Evolutionary conservation across 2,797 vertebrate species (phyloP), one percentile per base, ranked within the genome.

Genomic region (Macrochelys suwanniensis): DNA sequence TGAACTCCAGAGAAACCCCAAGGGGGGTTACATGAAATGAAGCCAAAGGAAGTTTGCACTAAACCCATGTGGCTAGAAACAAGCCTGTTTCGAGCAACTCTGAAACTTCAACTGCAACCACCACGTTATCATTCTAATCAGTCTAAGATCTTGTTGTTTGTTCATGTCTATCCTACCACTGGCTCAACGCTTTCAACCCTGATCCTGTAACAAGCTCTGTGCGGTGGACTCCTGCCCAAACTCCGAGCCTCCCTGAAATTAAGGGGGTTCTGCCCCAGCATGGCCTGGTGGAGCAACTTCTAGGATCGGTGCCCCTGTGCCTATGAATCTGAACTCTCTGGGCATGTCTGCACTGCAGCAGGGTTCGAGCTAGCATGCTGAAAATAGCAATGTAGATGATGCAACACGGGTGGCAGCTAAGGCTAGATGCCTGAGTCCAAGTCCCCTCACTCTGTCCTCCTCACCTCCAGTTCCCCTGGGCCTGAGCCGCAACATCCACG

Each of bases 261-360:
- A 4, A 11, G 37, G 28, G 11, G 53, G 26, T 17, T 54, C 76
- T 51, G 0, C n/a, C 47, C 21, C 11, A 71, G 28, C 77, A 54
- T 79, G 45, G 89, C 10, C 37, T 45, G 42, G 37, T 6, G 23
- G 5, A 45, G 71, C 71, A 45, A 11, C 71, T 45, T 45, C 11
- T 42, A 42, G 71, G 71, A 74, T 9, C 15, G 4, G 45, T 47
- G 26, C 71, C 42, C 47, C 42, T 76, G 8, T 47, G 11, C 13
- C 25, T 49, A 28, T 77, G 74, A 28, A 77, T 77, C 45, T 76
- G 25, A 76, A 76, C 42, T 76, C 26, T 28, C 25, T 28, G 16
- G 16, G 9, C 10, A 68, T 10, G n/a, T 68, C 61, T 21, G 61
- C 31, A 15, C 31, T 33, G 28, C 59, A 61, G 16, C 61, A 10